Percentiles rank a stretch among this genome's conserved stretches.
These are phyloP conservation scores for Pteromalus puparum DNA, from an alignment of 1,140 invertebrate genomes.

Conservation along the genomic window DNA sequence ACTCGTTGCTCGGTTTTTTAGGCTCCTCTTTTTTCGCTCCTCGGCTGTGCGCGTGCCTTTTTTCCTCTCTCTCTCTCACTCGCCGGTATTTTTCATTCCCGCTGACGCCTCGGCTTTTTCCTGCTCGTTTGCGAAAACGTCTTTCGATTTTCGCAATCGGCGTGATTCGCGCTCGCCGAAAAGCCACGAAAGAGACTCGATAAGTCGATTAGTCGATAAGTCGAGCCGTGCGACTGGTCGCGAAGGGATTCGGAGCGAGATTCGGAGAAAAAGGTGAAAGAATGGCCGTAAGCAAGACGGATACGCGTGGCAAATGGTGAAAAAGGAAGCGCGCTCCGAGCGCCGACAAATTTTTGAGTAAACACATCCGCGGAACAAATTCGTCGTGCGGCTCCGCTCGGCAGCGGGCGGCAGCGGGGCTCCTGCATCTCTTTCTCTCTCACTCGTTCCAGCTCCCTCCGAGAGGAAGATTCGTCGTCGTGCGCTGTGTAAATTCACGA, in stretches of 20 bases:
- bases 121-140: background rate
- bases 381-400: slow-evolving; percentile 9
- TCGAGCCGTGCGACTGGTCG: too few relatives aligned
- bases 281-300: background rate
- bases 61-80: slow-evolving; percentile 2
- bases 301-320: background rate
- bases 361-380: slow-evolving; percentile 44
- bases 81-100: background rate
- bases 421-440: too few relatives aligned
- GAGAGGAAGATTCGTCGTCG: background rate
- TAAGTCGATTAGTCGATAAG: too few relatives aligned
- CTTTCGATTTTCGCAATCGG: background rate
- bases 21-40: slow-evolving; percentile 18
- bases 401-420: too few relatives aligned
- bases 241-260: too few relatives aligned
- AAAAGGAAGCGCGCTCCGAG: background rate
- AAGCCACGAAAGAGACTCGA: too few relatives aligned
- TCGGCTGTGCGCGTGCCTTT: background rate
- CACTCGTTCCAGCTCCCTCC: too few relatives aligned
- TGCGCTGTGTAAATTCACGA: slow-evolving; percentile 42
- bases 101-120: slow-evolving; percentile 1
- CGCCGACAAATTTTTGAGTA: slow-evolving; percentile 43
- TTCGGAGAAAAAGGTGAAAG: background rate
- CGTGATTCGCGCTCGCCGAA: background rate
- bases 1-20: slow-evolving; percentile 8